A percentile compares a stretch with the other conserved stretches of the same genome.
Conservation (phyloP, 2,888 invertebrate species). For the Neelides folsomi region DNA sequence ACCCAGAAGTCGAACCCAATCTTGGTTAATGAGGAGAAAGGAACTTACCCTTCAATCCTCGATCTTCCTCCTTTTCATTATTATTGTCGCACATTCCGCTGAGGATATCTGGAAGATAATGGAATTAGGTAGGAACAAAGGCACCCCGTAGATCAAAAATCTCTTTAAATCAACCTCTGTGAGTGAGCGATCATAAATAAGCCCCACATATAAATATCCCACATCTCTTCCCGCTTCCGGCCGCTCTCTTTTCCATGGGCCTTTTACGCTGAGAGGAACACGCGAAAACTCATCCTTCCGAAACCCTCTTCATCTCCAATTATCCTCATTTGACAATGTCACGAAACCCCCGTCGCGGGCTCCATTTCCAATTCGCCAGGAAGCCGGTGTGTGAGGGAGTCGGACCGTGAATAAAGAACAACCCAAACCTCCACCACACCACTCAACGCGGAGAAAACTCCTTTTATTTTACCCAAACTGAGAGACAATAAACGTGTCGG, state of each 20-base stretch:
- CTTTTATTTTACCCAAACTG: too few species aligned
- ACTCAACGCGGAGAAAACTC: too few species aligned
- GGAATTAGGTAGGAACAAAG: not conserved
- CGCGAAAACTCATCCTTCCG: conserved; percentile 4
- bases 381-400: not conserved
- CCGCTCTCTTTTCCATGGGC: too few species aligned
- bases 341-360: conserved; percentile 3
- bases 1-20: too few species aligned
- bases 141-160: too few species aligned
- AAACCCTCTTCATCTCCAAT: conserved; percentile 6
- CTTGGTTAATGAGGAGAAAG: too few species aligned
- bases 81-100: conserved; percentile 60
- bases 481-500: too few species aligned
- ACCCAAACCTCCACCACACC: not conserved
- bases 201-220: too few species aligned
- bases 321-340: conserved; percentile 11
- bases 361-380: not conserved
- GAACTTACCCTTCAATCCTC: conserved; percentile 56
- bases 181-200: too few species aligned
- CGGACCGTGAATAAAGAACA: not conserved
- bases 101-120: conserved; percentile 48
- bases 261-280: too few species aligned
- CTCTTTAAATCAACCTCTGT: too few species aligned
- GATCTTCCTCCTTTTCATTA: conserved; percentile 52
- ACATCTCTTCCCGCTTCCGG: too few species aligned